Conservation (phyloP, 2,113 vertebrate genomes). For the Pollimyrus isidori region DNA sequence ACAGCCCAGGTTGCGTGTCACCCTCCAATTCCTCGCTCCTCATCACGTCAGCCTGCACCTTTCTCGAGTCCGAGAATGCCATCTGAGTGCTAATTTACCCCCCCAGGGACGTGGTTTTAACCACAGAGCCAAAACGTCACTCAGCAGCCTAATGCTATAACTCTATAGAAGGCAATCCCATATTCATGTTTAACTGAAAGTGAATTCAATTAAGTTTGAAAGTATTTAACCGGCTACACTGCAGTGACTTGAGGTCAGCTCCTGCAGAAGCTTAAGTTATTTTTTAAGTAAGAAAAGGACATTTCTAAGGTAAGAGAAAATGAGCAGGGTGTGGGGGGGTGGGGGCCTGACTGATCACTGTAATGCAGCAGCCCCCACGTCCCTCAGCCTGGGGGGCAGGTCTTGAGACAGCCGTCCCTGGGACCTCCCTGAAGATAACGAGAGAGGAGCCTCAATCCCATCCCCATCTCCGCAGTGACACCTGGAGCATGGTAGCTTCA, state of each 20-base stretch:
- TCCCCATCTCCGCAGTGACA: not conserved
- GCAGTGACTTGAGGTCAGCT: not conserved
- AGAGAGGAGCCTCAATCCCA: not conserved
- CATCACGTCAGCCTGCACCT: not conserved
- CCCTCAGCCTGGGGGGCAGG: not conserved
- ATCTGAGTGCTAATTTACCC: not conserved
- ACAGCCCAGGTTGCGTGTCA: not conserved
- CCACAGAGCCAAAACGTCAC: not conserved
- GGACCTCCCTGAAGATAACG: not conserved
- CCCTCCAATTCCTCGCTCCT: not conserved
- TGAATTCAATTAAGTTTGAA: not conserved
- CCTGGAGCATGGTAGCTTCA: not conserved
- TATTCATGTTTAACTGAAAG: not conserved
- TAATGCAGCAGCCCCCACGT: not conserved
- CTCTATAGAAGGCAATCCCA: not conserved
- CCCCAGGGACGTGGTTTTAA: not conserved
- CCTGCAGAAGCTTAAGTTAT: not conserved
- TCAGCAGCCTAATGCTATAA: not conserved
- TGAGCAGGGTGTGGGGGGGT: not conserved
- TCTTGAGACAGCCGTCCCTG: not conserved
- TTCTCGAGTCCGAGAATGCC: not conserved
- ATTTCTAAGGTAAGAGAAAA: not conserved
- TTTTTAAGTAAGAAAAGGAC: not conserved
- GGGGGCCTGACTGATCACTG: not conserved
- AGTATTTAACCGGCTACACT: not conserved